Evolutionary conservation across 2,113 vertebrate species (phyloP).

Genomic region (Fulmarus glacialis): DNA sequence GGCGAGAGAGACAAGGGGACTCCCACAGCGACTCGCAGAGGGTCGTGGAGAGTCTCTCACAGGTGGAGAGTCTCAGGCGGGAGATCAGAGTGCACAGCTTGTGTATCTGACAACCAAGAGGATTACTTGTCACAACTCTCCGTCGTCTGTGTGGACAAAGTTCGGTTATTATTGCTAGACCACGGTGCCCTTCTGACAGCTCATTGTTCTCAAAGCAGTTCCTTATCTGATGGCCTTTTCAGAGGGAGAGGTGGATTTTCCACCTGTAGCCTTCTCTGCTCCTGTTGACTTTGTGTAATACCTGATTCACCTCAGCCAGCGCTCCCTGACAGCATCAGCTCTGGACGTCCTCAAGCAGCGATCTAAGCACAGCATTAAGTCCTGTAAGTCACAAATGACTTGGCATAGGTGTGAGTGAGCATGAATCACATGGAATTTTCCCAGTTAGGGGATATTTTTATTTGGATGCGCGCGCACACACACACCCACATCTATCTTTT

Average conservation of each 20-base stretch:
- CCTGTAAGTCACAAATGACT: neutral
- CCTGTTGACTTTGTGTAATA: neutral
- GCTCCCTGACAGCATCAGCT: neutral
- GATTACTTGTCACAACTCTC: neutral
- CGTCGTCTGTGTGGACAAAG: neutral
- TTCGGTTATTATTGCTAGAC: neutral
- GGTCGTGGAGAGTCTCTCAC: neutral
- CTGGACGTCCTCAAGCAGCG: neutral
- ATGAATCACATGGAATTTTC: neutral
- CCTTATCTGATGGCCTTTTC: neutral
- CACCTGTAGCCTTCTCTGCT: neutral
- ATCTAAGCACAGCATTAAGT: neutral
- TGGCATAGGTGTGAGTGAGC: neutral
- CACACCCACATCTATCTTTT: fast-evolving
- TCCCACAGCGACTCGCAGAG: neutral
- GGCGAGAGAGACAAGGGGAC: neutral
- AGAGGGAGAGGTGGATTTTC: neutral
- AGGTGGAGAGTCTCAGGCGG: fast-evolving
- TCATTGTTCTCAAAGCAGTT: neutral
- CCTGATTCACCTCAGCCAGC: neutral
- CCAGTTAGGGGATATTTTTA: neutral
- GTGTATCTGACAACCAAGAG: neutral
- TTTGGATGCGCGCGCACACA: neutral
- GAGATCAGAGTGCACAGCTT: neutral
- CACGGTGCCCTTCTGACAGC: neutral